Evolutionary conservation across 1,140 invertebrate species (phyloP), one percentile per base, ranked within the genome.

Genomic region (Drosophila ogumai): DNA sequence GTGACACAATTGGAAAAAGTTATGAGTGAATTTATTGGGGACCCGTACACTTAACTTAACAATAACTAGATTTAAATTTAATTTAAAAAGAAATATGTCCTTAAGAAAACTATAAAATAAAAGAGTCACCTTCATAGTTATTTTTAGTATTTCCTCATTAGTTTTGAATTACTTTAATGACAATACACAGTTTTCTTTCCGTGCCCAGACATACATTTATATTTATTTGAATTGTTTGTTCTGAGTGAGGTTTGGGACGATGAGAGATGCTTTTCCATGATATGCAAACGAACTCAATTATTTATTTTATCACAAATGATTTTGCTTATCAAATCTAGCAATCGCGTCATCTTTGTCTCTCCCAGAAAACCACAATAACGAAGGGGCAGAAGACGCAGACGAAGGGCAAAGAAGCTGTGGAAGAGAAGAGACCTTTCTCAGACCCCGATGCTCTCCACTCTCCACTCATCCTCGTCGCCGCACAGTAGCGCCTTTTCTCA

Each of bases 281-380:
- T 90, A 90, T 90, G 85, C 85, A 90, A 90, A 90, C 85, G 85
- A 90, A 90, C 85, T 90, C 85, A 90, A 90, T 90, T 90, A 90
- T 90, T 90, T 90, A 90, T 90, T 90, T 90, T 90, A 90, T 90
- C 85, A 90, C 85, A 90, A 90, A 90, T 90, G 85, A 90, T 90
- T 88, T 90, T 64, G 84, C 85, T 90, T 90, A 90, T 90, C 85
- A 67, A 85, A 90, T 90, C 81, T 85, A 90, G 78, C 82, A 90
- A 90, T 90, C 85, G 85, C 71, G 59, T 73, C 81, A 73, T 78
- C 85, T 88, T 71, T 72, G 43, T 72, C 67, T 58, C 68, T 46
- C 32, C 72, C 61, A 65, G 59, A 49, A 73, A 66, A 71, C 79
- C 67, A 75, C 72, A 85, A 69, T 63, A 55, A 36, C 49, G 59